phyloP scores from a whole-genome alignment of 2,888 invertebrate species.

The Drosophila mettleri region DNA sequence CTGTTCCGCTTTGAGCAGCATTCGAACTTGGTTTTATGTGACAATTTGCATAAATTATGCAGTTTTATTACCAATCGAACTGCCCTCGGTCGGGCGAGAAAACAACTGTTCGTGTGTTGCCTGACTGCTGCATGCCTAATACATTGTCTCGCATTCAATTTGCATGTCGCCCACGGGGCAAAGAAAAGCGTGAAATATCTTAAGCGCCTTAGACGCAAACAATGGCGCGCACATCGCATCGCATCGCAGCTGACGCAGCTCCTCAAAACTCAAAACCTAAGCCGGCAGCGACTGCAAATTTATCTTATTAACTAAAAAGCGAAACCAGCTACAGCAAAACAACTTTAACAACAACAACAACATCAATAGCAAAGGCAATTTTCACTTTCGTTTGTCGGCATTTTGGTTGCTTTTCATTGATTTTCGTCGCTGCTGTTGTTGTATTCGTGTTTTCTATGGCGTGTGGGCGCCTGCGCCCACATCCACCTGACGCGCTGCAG shows the following conservation, averaged over 20 bases:
- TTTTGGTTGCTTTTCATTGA: conserved; percentile 18
- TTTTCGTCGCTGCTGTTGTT: conserved; percentile 11
- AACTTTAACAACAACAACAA: not conserved
- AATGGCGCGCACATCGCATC: conserved; percentile 33
- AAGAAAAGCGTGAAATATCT: conserved; percentile 58
- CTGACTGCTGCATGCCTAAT: conserved; percentile 42
- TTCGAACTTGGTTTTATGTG: not conserved
- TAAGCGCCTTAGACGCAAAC: conserved; percentile 57
- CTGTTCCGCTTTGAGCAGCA: not conserved
- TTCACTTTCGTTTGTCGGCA: conserved; percentile 57
- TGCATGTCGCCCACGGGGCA: conserved; percentile 63
- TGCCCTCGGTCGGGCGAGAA: conserved; percentile 21
- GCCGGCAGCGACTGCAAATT: conserved; percentile 56
- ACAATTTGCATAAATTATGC: not conserved
- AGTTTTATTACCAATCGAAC: conserved; percentile 7
- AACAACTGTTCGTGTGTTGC: conserved; percentile 25
- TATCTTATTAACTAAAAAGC: conserved; percentile 57
- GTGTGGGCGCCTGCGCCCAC: conserved; percentile 40
- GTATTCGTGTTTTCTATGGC: not conserved
- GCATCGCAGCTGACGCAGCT: conserved; percentile 34
- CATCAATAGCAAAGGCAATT: conserved; percentile 16
- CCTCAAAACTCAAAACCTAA: conserved; percentile 23
- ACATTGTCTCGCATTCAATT: conserved; percentile 61
- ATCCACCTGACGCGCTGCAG: conserved; percentile 36
- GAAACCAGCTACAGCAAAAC: conserved; percentile 35